phyloP scores from a whole-genome alignment of 1,140 invertebrate species.

The Pseudomyrmex concolor region DNA sequence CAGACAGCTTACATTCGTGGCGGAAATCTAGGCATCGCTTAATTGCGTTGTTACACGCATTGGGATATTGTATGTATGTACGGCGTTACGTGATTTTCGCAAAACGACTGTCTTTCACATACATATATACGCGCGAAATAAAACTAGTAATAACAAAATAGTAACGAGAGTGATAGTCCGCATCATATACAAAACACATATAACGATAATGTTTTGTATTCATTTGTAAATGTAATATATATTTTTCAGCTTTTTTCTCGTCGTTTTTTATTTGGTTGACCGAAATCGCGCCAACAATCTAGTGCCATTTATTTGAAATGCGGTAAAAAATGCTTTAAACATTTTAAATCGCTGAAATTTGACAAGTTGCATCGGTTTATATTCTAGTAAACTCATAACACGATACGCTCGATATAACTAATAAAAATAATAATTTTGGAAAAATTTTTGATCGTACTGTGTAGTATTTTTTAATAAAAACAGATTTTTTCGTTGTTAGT shows the following conservation, averaged over 20 bases:
- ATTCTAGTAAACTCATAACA: not conserved
- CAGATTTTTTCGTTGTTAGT: not conserved
- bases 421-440: not conserved
- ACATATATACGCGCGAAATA: not conserved
- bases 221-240: constrained; percentile 1
- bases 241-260: not conserved
- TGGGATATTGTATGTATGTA: not conserved
- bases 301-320: not conserved
- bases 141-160: not conserved
- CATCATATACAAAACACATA: not conserved
- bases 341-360: not conserved
- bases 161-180: not conserved
- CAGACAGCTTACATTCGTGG: constrained; percentile 18
- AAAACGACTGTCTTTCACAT: not conserved
- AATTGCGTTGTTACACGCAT: constrained; percentile 35
- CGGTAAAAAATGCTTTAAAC: not conserved
- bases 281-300: not conserved
- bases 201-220: not conserved
- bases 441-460: not conserved
- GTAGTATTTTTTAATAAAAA: constrained; percentile 17
- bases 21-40: constrained; percentile 39
- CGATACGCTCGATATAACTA: constrained; percentile 6
- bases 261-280: not conserved
- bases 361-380: not conserved
- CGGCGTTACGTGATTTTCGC: not conserved